Conservation (phyloP, 2,888 invertebrate genomes). For the Cosmopolites sordidus region DNA sequence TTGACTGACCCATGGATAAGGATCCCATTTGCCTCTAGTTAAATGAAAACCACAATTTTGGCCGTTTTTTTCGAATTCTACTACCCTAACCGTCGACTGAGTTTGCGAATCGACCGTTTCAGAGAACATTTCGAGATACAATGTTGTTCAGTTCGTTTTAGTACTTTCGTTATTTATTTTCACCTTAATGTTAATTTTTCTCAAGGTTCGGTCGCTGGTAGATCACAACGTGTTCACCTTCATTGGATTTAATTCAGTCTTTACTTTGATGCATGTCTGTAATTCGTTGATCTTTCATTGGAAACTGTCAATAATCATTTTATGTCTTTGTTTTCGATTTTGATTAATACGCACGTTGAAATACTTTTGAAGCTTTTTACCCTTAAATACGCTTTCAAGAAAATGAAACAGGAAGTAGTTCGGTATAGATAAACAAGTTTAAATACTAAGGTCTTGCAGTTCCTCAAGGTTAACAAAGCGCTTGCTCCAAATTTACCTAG, state of each 20-base stretch:
- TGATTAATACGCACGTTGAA: no score
- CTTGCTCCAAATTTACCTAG: no score
- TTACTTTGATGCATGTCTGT: not conserved
- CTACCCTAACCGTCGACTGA: conserved; percentile 37
- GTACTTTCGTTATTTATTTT: conserved; percentile 38
- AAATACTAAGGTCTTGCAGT: no score
- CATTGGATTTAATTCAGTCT: conserved; percentile 18
- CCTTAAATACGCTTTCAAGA: no score
- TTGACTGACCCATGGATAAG: conserved; percentile 74
- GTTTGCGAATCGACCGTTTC: conserved; percentile 41
- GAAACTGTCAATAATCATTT: no score
- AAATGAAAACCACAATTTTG: conserved; percentile 65
- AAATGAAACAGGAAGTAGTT: no score
- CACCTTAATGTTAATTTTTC: conserved; percentile 39
- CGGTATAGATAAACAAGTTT: no score
- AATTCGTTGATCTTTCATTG: no score
- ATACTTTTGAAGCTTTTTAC: no score
- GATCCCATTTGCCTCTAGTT: conserved; percentile 74
- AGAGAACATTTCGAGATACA: conserved; percentile 38
- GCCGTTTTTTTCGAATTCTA: conserved; percentile 59
- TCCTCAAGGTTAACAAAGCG: no score
- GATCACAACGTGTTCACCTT: conserved; percentile 37
- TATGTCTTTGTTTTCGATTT: no score
- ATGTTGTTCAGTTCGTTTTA: conserved; percentile 26
- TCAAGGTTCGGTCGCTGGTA: conserved; percentile 35